Evolutionary conservation across 2,797 vertebrate genomes (phyloP), one percentile per base, ranked within the genome.

Genomic region (Sciaenops ocellatus): DNA sequence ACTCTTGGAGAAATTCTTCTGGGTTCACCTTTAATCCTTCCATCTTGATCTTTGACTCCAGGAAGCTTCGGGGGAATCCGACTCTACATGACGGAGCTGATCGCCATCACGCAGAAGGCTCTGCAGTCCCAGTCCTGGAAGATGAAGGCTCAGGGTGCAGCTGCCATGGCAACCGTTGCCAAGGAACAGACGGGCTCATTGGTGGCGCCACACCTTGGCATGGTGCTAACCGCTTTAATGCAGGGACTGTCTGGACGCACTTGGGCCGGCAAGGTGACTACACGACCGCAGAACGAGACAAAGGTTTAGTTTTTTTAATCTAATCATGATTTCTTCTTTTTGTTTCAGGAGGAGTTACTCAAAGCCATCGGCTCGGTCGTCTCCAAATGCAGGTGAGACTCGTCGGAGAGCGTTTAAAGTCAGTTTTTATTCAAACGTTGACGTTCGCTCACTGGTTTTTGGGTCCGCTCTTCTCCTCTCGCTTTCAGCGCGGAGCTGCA

Each of bases 71-170:
- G 98, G 55, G 98, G 98, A 72, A 98, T 99, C 93, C 93, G 98
- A 42, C 94, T 99, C 44, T 99, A 99, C 86, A 97, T 99, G 96
- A 96, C 96, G 1, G 98, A 99, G 91, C 95, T 99, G 93, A 98
- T 99, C 77, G 85, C 91, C 65, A 95, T 99, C 78, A 97, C 97
- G 1, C 98, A 99, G 92, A 99, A 96, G 90, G 98, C 98, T 34
- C 93, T 99, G 87, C 97, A 98, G 89, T 99, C 98, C 59, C 97
- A 97, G 83, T 99, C 98, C 60, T 99, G 98, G 98, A 99, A 98
- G 93, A 99, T 99, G 97, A 99, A 99, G 91, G 97, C 98, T 24
- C 98, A 99, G 88, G 98, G 98, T 75, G 98, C 98, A 17, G 92
- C 96, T 88, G 96, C 98, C 86, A 99, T 99, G 97, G 96, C 98